Conservation (phyloP, 2,888 invertebrate genomes). For the Lithosia quadra region DNA sequence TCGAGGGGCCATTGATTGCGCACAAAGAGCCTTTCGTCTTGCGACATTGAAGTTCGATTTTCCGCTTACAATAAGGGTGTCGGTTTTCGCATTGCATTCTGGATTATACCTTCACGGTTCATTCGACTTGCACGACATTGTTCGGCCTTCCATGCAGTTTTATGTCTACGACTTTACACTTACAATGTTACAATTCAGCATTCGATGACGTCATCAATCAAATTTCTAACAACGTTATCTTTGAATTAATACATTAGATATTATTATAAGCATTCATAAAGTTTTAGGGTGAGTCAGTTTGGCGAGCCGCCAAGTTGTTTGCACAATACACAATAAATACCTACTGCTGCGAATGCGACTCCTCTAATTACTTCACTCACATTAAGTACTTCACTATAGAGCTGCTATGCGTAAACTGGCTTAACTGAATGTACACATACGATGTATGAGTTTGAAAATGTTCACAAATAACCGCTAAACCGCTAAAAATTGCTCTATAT, state of each 20-base stretch:
- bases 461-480: slow-evolving; percentile 23
- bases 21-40: slow-evolving; percentile 81
- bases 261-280: slow-evolving; percentile 76
- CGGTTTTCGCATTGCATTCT: slow-evolving; percentile 81
- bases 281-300: slow-evolving; percentile 72
- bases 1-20: slow-evolving; percentile 83
- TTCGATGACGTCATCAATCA: slow-evolving; percentile 62
- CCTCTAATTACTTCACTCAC: slow-evolving; percentile 81
- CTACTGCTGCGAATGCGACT: slow-evolving; percentile 72
- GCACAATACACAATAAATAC: slow-evolving; percentile 83
- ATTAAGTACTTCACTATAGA: slow-evolving; percentile 66
- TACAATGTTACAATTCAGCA: slow-evolving; percentile 40
- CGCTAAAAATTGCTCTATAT: slow-evolving; percentile 37
- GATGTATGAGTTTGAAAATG: slow-evolving; percentile 18
- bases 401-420: slow-evolving; percentile 28
- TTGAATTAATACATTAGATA: slow-evolving; percentile 73
- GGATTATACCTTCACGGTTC: slow-evolving; percentile 76
- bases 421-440: slow-evolving; percentile 31
- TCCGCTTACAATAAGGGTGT: slow-evolving; percentile 79
- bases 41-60: slow-evolving; percentile 83
- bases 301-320: slow-evolving; percentile 75
- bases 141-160: slow-evolving; percentile 58
- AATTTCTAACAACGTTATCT: slow-evolving; percentile 66
- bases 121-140: slow-evolving; percentile 68
- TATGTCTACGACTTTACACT: slow-evolving; percentile 35